A percentile compares a stretch with the other conserved stretches of the same genome.
Conservation (phyloP, 2,797 vertebrate species). For the Labeo calbasu region DNA sequence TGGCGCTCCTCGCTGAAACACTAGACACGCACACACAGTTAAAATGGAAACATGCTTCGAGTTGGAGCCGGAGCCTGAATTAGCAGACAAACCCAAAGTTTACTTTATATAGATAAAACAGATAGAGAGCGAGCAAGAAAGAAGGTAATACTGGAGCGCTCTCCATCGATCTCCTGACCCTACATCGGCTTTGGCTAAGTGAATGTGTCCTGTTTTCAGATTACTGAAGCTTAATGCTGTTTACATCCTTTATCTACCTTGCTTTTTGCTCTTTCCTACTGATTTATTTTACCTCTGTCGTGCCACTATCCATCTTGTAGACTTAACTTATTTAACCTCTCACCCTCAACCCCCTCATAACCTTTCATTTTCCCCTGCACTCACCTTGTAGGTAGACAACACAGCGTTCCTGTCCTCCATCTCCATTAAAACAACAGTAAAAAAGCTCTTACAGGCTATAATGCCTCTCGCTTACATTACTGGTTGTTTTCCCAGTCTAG, state of each 20-base stretch:
- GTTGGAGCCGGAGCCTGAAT: conserved; percentile 53
- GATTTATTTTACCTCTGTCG: conserved; percentile 13
- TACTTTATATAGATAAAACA: conserved; percentile 62
- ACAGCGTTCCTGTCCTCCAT: conserved; percentile 3
- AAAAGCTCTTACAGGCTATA: conserved; percentile 61
- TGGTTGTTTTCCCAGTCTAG: conserved; percentile 68
- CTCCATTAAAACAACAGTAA: conserved; percentile 55
- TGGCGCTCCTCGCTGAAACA: conserved; percentile 36
- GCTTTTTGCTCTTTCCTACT: conserved; percentile 15
- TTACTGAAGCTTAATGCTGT: conserved; percentile 72
- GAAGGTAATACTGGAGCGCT: conserved; percentile 66
- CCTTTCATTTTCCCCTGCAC: conserved; percentile 31
- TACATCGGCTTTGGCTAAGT: conserved; percentile 60
- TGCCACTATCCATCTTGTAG: conserved; percentile 12
- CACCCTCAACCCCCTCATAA: conserved; percentile 42
- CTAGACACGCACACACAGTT: conserved; percentile 20
- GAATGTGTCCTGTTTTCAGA: conserved; percentile 68
- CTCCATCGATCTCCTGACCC: conserved; percentile 67
- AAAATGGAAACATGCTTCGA: conserved; percentile 25
- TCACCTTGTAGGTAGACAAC: conserved; percentile 30
- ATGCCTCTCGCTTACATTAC: conserved; percentile 72
- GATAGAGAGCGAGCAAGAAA: conserved; percentile 67
- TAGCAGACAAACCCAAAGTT: conserved; percentile 70
- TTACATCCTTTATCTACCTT: conserved; percentile 68
- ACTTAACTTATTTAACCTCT: conserved; percentile 37